Base-by-base conservation (phyloP, 1,140 invertebrate species). In the Nasonia longicornis region DNA sequence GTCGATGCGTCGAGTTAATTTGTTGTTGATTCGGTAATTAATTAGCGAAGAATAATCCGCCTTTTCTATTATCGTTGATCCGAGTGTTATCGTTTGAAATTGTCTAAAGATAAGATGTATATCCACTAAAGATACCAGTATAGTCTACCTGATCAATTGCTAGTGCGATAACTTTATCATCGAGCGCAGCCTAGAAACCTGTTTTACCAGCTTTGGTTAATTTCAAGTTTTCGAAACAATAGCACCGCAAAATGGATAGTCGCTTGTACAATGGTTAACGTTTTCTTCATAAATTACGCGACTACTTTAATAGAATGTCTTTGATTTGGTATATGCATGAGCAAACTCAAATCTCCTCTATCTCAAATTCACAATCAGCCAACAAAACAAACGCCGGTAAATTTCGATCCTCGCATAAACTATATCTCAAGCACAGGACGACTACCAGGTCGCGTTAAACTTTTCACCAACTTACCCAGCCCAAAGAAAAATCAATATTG, bases 401-500 rank as follows among this genome's bases (percentile, higher is more conserved):
- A 64, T 38, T 16, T 48, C 20, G 20, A 58, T 20, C 6, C 16
- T n/a, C 16, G 16, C 16, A 20, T 58, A 20, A 58, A 58, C 20
- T 58, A 29, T 45, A 45, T n/a, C 42, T 72, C 20, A 29, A 67
- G 10, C 6, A 29, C 26, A 29, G 12, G 16, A 10, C 22, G 2
- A 63, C 8, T 0, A 22, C 0, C 20, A n/a, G 16, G 16, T 4
- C 4, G 12, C 45, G 4, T 71, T 16, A 77, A 77, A 70, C 14
- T 77, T 77, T 42, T 42, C 35, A 8, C 20, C 64, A 77, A 78
- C 66, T 78, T 52, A 52, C 6, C 6, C 16, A 58, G 35, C 29
- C 52, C 29, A 70, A 70, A 35, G 20, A 63, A 73, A 73, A 79
- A 79, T 79, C 70, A 79, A 79, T 79, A 79, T 73, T 79, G 70